Percentiles rank a stretch among this genome's conserved stretches.
Evolutionary conservation across 2,888 invertebrate genomes (phyloP).

Genomic region (Scrobipalpa costella): DNA sequence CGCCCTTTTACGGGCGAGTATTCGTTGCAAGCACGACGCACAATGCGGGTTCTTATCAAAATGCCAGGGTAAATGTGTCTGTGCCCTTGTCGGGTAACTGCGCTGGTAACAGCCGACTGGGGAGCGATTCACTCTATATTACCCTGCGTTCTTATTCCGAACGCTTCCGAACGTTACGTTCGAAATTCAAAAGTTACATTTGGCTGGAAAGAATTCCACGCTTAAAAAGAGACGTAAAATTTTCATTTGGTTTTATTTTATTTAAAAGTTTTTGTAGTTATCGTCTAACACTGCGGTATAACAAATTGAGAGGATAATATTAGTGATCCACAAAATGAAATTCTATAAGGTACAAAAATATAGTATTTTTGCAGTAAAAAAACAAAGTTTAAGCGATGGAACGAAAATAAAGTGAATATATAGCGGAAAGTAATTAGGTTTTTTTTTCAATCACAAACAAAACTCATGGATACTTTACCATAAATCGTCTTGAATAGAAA

Average conservation of each 20-base stretch:
- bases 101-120: conserved; percentile 57
- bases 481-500: too few species aligned
- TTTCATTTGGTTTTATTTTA: conserved; percentile 14
- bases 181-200: conserved; percentile 53
- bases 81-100: conserved; percentile 51
- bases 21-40: conserved; percentile 13
- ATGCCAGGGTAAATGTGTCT: conserved; percentile 51
- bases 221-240: background rate
- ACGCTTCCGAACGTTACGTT: conserved; percentile 39
- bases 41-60: conserved; percentile 53
- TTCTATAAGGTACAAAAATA: too few species aligned
- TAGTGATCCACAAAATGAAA: too few species aligned
- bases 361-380: too few species aligned
- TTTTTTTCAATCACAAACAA: too few species aligned
- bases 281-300: background rate
- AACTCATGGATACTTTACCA: too few species aligned
- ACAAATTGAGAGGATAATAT: background rate
- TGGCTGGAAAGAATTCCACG: conserved; percentile 12
- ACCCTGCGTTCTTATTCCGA: conserved; percentile 53
- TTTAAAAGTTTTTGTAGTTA: background rate
- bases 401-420: too few species aligned
- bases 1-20: background rate
- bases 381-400: too few species aligned
- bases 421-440: too few species aligned
- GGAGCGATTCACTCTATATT: conserved; percentile 61